Evolutionary conservation across 2,113 vertebrate genomes (phyloP).

Genomic region (Laticauda colubrina): DNA sequence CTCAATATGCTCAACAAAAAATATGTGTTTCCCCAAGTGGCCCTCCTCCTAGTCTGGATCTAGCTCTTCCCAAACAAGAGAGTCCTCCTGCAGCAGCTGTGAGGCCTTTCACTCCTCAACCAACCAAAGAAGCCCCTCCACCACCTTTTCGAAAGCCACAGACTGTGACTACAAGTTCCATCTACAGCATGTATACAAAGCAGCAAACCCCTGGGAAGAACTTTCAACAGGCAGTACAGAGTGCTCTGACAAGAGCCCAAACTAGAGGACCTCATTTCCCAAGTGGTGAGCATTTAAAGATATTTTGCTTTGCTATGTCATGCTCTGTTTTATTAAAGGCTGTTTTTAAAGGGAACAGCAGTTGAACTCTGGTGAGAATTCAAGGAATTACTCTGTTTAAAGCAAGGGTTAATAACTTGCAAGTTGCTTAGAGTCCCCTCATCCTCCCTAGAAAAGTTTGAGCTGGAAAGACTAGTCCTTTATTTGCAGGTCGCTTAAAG

Average conservation of each 20-base stretch:
- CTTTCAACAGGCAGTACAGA: constrained; percentile 79
- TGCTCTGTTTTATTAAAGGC: neutral
- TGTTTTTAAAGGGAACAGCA: neutral
- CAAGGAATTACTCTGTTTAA: neutral
- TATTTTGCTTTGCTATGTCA: rapidly evolving
- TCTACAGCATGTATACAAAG: constrained; percentile 96
- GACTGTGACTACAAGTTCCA: constrained; percentile 87
- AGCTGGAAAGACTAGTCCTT: neutral
- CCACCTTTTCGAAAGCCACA: constrained; percentile 83
- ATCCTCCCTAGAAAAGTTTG: neutral
- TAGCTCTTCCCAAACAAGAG: constrained; percentile 86
- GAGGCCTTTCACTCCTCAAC: constrained; percentile 92
- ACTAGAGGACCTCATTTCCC: constrained; percentile 78
- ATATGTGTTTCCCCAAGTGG: constrained; percentile 48
- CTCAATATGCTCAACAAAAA: constrained; percentile 67
- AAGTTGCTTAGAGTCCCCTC: neutral
- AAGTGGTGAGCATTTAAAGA: constrained; percentile 73
- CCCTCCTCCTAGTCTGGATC: constrained; percentile 73
- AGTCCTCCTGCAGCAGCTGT: constrained; percentile 88
- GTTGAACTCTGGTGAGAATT: neutral
- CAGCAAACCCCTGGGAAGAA: constrained; percentile 80
- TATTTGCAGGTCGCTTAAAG: neutral
- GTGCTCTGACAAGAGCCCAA: constrained; percentile 74
- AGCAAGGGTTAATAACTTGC: neutral
- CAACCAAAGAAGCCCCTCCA: constrained; percentile 77